These are phyloP conservation scores for Cephus rjabovi DNA, from an alignment of 2,888 invertebrate genomes.

Conservation along the genomic window DNA sequence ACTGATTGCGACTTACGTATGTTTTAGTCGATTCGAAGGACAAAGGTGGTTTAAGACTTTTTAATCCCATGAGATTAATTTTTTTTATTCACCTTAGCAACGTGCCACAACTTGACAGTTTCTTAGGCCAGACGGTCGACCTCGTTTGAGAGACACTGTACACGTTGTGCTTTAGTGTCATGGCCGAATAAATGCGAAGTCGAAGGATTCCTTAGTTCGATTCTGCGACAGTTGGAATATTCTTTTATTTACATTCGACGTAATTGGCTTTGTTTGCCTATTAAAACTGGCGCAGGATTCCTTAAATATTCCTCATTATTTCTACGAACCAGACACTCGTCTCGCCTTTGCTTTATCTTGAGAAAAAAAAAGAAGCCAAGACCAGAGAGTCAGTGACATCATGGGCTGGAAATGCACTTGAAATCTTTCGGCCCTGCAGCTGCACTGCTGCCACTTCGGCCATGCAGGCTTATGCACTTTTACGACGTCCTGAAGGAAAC, in stretches of 20 bases:
- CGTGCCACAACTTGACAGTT: background rate
- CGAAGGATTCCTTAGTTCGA: background rate
- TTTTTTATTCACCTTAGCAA: background rate
- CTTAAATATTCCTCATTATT: background rate
- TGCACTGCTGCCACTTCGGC: background rate
- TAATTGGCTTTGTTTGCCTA: background rate
- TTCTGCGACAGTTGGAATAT: background rate
- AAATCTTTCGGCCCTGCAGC: slow-evolving; percentile 17
- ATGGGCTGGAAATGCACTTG: slow-evolving; percentile 49
- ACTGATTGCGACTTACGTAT: background rate
- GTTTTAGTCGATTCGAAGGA: background rate
- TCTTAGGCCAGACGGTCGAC: slow-evolving; percentile 4
- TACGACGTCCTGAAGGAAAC: background rate
- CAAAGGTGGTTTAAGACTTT: background rate
- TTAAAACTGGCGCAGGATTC: background rate
- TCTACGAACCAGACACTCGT: background rate
- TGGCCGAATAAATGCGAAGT: slow-evolving; percentile 38
- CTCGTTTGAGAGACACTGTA: slow-evolving; percentile 21
- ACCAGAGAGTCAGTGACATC: slow-evolving; percentile 50
- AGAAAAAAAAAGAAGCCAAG: background rate
- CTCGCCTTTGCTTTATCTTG: background rate
- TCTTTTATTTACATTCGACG: background rate
- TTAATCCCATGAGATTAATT: background rate
- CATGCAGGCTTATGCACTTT: background rate
- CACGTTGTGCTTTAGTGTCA: slow-evolving; percentile 46